Base-by-base conservation (phyloP, 2,888 invertebrate species). In the Eumerus sabulonum region DNA sequence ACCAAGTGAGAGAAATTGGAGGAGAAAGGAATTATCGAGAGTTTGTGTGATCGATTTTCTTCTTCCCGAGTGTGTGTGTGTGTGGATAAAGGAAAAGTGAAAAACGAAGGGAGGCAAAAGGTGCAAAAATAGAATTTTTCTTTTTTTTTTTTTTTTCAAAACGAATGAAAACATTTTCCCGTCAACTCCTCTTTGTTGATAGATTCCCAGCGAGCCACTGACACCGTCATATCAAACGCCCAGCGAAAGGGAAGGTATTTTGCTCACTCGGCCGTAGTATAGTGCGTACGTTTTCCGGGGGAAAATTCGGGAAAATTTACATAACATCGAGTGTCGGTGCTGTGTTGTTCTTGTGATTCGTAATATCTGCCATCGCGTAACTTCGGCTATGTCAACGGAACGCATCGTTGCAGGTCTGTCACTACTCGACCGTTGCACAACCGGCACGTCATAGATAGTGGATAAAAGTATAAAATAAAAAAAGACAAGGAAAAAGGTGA, bases 321-420 rank as follows among this genome's bases (percentile, higher is more conserved):
- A n/a, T n/a, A n/a, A n/a, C n/a, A 27, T 27, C 27, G 7, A 27
- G 27, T 27, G 27, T 4, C 54, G 51, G 40, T 66, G 27, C 16
- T 53, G 47, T 59, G 53, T 64, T 66, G 60, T 76, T 76, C 42
- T 71, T 67, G 45, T 74, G 60, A 51, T 51, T 56, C 2, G 17
- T 66, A 47, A 40, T 19, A 27, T 27, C 27, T 27, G 27, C 7
- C 27, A 27, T 27, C 27, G 27, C 7, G 7, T 27, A 2, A 7
- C 27, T 7, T 2, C 27, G 27, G 27, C 2, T 27, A 27, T 66
- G 51, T 71, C 60, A 60, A 56, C 51, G 38, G 44, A 16, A 60
- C 50, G 17, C 50, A 56, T 40, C 35, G 38, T 56, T 70, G 48
- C 59, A 19, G 40, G 7, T 7, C 27, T 27, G 27, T 27, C 27